These are phyloP conservation scores for Hoplodrina ambigua DNA, from an alignment of 2,888 invertebrate species.

Conservation along the genomic window DNA sequence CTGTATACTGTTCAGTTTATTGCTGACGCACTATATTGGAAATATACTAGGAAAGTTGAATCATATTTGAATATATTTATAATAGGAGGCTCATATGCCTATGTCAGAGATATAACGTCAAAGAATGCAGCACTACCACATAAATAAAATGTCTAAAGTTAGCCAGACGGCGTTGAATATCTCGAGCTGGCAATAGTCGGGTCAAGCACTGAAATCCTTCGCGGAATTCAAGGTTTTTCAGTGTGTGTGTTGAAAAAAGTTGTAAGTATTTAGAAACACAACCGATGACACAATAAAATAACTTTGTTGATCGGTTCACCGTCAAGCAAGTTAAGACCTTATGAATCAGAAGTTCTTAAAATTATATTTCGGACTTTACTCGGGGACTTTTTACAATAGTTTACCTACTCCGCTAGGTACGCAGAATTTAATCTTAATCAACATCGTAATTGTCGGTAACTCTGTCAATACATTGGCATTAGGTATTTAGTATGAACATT, in stretches of 20 bases:
- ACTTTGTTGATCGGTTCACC: constrained; percentile 10
- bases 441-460: constrained; percentile 18
- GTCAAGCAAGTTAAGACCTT: background rate
- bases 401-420: constrained; percentile 13
- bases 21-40: background rate
- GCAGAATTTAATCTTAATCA: constrained; percentile 32
- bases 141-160: background rate
- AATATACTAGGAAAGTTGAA: background rate
- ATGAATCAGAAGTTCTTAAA: constrained; percentile 40
- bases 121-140: background rate
- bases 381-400: constrained; percentile 28
- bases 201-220: constrained; percentile 13
- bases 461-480: constrained; percentile 13
- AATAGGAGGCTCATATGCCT: background rate
- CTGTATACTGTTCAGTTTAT: background rate
- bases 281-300: constrained; percentile 1
- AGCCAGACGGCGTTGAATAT: background rate
- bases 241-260: background rate
- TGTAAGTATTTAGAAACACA: background rate
- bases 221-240: constrained; percentile 7
- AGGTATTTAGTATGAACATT: constrained; percentile 10
- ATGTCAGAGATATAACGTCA: background rate
- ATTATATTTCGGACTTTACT: constrained; percentile 18
- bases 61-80: background rate
- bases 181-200: background rate